These are phyloP conservation scores for Takifugu rubripes DNA, from an alignment of 2,797 vertebrate species.

Conservation along the genomic window DNA sequence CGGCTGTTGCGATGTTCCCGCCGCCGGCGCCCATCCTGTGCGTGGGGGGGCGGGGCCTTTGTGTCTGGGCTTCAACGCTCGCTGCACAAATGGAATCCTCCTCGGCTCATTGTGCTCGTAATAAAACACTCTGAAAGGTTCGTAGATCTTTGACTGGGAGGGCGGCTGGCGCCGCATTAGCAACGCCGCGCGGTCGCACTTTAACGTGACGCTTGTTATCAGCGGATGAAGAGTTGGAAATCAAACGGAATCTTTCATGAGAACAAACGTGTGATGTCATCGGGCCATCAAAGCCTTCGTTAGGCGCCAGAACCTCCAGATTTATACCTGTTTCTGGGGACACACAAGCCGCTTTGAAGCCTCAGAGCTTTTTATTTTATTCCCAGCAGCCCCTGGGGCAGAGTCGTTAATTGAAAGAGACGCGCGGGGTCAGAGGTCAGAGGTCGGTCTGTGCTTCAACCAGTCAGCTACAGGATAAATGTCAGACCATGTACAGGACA, in stretches of 20 bases:
- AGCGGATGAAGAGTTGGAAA: too few species aligned
- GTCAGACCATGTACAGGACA: slow-evolving; percentile 55
- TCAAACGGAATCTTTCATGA: too few species aligned
- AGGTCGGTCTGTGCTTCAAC: slow-evolving; percentile 43
- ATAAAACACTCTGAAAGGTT: slow-evolving; percentile 35
- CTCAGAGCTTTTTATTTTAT: slow-evolving; percentile 14
- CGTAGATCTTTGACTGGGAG: slow-evolving; percentile 40
- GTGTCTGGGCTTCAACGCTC: slow-evolving; percentile 2
- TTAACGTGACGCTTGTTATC: too few species aligned
- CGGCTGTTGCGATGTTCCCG: slow-evolving; percentile 34
- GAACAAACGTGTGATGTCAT: too few species aligned
- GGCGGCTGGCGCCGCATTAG: slow-evolving; percentile 26
- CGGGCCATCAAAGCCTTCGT: too few species aligned
- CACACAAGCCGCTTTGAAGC: slow-evolving; percentile 36
- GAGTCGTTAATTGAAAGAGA: slow-evolving; percentile 59
- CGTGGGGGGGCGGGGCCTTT: slow-evolving; percentile 20
- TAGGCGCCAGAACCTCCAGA: slow-evolving; percentile 30
- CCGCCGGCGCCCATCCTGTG: slow-evolving; percentile 14
- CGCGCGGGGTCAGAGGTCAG: slow-evolving; percentile 36
- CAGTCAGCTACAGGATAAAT: slow-evolving; percentile 57
- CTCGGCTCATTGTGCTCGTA: slow-evolving; percentile 27
- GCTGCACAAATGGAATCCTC: slow-evolving; percentile 41
- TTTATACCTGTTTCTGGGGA: slow-evolving; percentile 34
- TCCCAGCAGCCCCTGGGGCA: slow-evolving; percentile 21
- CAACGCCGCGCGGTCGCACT: slow-evolving; percentile 4